Evolutionary conservation across 2,888 invertebrate species (phyloP).

Genomic region (Polyploca ridens): DNA sequence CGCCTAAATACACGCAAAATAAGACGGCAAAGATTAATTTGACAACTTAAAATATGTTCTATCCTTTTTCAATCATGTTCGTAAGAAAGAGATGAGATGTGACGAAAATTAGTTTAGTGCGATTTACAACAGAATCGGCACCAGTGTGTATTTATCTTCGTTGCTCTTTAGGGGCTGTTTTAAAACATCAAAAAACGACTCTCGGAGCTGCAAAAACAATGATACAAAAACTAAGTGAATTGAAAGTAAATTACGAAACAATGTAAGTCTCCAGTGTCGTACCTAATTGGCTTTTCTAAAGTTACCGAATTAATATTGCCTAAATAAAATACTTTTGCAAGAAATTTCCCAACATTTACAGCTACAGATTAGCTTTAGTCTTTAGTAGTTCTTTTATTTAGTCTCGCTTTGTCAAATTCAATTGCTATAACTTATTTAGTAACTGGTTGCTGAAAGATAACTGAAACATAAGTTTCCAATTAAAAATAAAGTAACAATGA

Average conservation of each 20-base stretch:
- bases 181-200: too few species aligned
- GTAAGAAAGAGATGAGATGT: too few species aligned
- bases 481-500: not conserved
- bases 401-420: not conserved
- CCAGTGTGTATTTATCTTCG: too few species aligned
- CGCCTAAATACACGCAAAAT: too few species aligned
- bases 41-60: too few species aligned
- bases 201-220: too few species aligned
- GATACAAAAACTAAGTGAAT: not conserved
- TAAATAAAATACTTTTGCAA: not conserved
- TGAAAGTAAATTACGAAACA: not conserved
- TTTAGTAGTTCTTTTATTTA: not conserved
- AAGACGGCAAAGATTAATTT: too few species aligned
- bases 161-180: too few species aligned
- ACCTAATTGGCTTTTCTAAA: constrained; percentile 4
- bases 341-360: not conserved
- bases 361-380: not conserved
- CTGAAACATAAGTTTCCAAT: not conserved
- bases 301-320: constrained; percentile 9
- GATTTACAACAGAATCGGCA: too few species aligned
- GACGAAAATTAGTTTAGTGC: too few species aligned
- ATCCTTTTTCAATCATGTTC: too few species aligned
- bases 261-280: constrained; percentile 1
- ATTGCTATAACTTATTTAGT: not conserved
- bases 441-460: not conserved